Conservation (phyloP, 2,888 invertebrate genomes). For the Drosophila subquinaria region DNA sequence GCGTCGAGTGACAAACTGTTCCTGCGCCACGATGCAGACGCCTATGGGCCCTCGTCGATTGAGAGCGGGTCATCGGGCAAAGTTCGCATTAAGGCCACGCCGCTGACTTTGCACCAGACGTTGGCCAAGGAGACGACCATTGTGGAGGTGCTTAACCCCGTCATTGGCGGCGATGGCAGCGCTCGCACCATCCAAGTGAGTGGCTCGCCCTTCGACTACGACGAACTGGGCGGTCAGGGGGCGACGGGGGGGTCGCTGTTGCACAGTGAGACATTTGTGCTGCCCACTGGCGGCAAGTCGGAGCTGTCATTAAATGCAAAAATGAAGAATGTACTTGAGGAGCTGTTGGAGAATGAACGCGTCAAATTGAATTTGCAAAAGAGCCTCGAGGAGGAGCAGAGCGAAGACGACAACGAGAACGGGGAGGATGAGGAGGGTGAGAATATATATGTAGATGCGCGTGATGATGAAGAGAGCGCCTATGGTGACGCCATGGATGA, state of each 20-base stretch:
- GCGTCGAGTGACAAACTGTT: constrained; percentile 85
- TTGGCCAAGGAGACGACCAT: constrained; percentile 84
- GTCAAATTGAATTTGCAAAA: constrained; percentile 86
- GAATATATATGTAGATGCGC: constrained; percentile 65
- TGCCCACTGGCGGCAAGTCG: constrained; percentile 57
- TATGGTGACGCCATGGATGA: constrained; percentile 73
- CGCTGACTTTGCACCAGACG: constrained; percentile 82
- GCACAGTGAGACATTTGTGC: constrained; percentile 82
- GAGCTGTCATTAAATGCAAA: constrained; percentile 86
- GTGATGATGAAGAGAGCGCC: constrained; percentile 71
- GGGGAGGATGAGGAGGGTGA: constrained; percentile 62
- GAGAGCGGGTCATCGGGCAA: constrained; percentile 78
- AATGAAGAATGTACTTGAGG: constrained; percentile 86
- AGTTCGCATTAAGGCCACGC: constrained; percentile 76
- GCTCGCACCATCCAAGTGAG: constrained; percentile 85
- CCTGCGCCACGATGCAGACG: constrained; percentile 80
- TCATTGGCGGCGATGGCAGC: constrained; percentile 84
- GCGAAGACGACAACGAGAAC: constrained; percentile 25
- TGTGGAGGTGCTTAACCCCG: constrained; percentile 85
- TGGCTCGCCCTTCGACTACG: constrained; percentile 72
- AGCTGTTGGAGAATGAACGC: constrained; percentile 85
- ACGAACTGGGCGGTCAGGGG: constrained; percentile 60
- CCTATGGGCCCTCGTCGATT: constrained; percentile 79
- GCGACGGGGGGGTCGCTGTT: constrained; percentile 54
- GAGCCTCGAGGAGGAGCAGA: constrained; percentile 82